Evolutionary conservation across 2,113 vertebrate genomes (phyloP), one percentile per base, ranked within the genome.

Genomic region (Elephantulus edwardii): DNA sequence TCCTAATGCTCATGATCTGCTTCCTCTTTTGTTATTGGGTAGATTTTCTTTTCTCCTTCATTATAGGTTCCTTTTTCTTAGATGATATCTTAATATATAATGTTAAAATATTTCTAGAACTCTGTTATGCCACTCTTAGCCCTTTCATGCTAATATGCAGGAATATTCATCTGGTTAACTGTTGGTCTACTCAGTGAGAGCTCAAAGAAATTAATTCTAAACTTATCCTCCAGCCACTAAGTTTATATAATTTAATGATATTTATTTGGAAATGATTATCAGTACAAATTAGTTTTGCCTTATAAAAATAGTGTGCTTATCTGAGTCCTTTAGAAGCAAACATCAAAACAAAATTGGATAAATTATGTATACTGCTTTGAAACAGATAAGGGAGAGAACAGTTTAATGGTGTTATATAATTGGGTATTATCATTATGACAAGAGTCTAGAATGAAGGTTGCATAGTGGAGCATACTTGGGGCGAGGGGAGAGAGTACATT

Each of bases 1-100:
- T 19, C 22, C 68, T 85, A 13, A 4, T 74, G 24, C 48, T 91
- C 60, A 78, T 74, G 87, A 28, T 7, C 40, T 74, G 46, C 56
- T 92, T 90, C 80, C 60, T 33, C n/a, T 64, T 33, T n/a, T 90
- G 76, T 40, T 85, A 33, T n/a, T 88, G 60, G 68, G 13, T 5
- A 64, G 50, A 70, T 83, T 91, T 71, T 17, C 72, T 78, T 30
- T 89, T 70, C 26, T 71, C 66, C 7, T 86, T 60, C 48, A 76
- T 64, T 42, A 14, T 46, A 19, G 40, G 30, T 19, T 85, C 28
- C 50, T 42, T 42, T 1, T 44, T 89, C 19, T 33, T 13, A n/a
- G 38, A 83, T 19, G 28, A 91, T 14, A 60, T 4, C 5, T 5
- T 2, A 8, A 16, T 77, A 2, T 2, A 52, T 28, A 40, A 19